These are phyloP conservation scores for Heliconius sara DNA, from an alignment of 2,888 invertebrate genomes.

Conservation along the genomic window DNA sequence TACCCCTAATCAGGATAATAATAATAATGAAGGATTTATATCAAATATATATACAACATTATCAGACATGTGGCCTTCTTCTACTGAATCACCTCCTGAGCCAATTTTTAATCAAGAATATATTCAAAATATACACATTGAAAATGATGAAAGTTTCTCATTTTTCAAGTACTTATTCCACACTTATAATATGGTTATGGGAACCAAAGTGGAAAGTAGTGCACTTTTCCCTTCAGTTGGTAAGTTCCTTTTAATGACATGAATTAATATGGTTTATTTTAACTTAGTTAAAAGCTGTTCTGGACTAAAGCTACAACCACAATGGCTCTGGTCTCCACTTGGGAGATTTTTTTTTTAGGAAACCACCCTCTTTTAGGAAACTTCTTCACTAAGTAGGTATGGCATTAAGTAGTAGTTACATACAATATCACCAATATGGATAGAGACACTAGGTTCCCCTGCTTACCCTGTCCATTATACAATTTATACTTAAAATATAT, in stretches of 20 bases:
- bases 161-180: conserved; percentile 66
- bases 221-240: conserved; percentile 72
- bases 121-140: conserved; percentile 46
- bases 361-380: too few relatives aligned
- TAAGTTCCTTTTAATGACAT: conserved; percentile 52
- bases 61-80: conserved; percentile 68
- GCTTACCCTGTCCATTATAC: too few relatives aligned
- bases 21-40: conserved; percentile 56
- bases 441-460: too few relatives aligned
- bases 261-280: neutral
- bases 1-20: conserved; percentile 46
- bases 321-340: too few relatives aligned
- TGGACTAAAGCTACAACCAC: too few relatives aligned
- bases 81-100: conserved; percentile 59
- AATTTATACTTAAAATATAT: too few relatives aligned
- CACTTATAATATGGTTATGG: conserved; percentile 67
- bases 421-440: too few relatives aligned
- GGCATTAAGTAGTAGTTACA: too few relatives aligned
- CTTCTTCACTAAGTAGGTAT: too few relatives aligned
- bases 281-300: too few relatives aligned
- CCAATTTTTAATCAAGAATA: conserved; percentile 61
- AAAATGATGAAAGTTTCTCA: conserved; percentile 64
- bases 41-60: conserved; percentile 68
- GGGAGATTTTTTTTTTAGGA: too few relatives aligned
- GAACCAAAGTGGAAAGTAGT: conserved; percentile 67